These are phyloP conservation scores for Ciconia maguari DNA, from an alignment of 2,113 vertebrate genomes.

Conservation along the genomic window DNA sequence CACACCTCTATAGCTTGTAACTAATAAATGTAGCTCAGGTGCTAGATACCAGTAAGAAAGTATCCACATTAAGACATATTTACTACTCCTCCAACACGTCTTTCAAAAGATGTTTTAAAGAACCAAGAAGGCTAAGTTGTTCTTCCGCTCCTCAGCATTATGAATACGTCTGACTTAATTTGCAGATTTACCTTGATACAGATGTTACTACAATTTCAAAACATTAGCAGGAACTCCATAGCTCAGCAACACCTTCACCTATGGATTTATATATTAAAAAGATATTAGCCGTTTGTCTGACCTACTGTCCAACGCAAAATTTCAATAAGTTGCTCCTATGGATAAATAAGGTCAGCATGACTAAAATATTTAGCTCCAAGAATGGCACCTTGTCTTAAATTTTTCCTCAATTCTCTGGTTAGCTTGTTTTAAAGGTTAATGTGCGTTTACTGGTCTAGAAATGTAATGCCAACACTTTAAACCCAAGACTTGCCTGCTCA, in stretches of 20 bases:
- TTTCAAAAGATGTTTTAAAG: not conserved
- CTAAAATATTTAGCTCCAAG: not conserved
- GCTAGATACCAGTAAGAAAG: not conserved
- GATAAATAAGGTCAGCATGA: not conserved
- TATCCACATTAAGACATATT: not conserved
- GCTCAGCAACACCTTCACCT: not conserved
- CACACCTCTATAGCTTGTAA: not conserved
- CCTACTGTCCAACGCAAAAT: not conserved
- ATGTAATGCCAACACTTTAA: not conserved
- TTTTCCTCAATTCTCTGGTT: not conserved
- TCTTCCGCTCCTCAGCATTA: not conserved
- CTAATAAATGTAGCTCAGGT: no score
- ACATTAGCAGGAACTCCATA: rapidly evolving
- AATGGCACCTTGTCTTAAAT: not conserved
- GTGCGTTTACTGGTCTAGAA: not conserved
- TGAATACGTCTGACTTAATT: not conserved
- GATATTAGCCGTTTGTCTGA: not conserved
- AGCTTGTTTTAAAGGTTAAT: not conserved
- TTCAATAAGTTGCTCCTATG: not conserved
- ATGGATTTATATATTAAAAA: not conserved
- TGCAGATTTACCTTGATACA: not conserved
- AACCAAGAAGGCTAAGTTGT: rapidly evolving
- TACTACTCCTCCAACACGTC: not conserved
- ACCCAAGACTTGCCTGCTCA: not conserved
- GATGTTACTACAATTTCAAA: not conserved